These are phyloP conservation scores for Asteroscopus sphinx DNA, from an alignment of 2,888 invertebrate species.

Conservation along the genomic window DNA sequence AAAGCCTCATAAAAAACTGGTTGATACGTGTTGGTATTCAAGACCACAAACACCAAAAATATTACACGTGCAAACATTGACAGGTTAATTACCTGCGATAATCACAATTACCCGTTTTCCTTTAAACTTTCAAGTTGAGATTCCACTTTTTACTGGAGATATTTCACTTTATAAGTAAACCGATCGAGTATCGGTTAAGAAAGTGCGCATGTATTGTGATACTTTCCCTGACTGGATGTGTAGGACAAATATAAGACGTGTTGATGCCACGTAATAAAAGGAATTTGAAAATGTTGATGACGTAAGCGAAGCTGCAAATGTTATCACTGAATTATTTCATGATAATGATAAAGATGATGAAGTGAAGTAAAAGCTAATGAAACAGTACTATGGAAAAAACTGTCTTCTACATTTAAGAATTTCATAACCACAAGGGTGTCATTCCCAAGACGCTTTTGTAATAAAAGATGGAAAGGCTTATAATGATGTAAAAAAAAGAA, in stretches of 20 bases:
- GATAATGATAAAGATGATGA: not conserved
- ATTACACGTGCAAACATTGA: conserved; percentile 5
- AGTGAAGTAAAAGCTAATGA: not conserved
- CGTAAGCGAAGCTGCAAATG: conserved; percentile 1
- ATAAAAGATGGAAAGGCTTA: not conserved
- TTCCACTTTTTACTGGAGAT: conserved; percentile 25
- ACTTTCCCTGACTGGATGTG: conserved; percentile 48
- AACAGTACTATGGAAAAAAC: not conserved
- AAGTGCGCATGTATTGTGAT: conserved; percentile 48
- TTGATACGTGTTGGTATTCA: not conserved
- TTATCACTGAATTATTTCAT: not conserved
- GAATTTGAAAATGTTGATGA: conserved; percentile 8
- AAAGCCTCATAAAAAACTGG: not conserved
- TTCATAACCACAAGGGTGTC: not conserved
- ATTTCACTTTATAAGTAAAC: conserved; percentile 24
- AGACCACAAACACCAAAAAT: conserved; percentile 22
- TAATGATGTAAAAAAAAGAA: not conserved
- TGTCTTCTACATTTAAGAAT: no score
- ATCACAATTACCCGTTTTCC: conserved; percentile 15
- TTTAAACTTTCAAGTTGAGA: conserved; percentile 21
- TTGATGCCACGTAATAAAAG: conserved; percentile 17
- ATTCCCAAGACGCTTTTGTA: not conserved
- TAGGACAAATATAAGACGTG: conserved; percentile 25
- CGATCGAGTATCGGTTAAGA: conserved; percentile 29
- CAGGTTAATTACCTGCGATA: conserved; percentile 11